Evolutionary conservation across 2,113 vertebrate species (phyloP).

Genomic region (Panthera uncia): DNA sequence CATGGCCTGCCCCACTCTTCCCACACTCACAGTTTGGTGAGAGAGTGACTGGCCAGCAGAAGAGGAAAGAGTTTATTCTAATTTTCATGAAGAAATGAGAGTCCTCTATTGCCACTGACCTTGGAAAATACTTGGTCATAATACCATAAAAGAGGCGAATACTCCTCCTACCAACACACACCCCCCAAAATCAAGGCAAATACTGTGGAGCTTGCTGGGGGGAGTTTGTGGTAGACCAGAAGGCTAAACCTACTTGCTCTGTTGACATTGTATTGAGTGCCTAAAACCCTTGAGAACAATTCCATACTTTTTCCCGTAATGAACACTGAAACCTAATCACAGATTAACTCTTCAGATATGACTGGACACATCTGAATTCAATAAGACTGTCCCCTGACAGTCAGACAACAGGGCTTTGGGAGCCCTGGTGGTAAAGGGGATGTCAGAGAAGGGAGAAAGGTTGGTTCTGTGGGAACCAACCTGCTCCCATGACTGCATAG

Average conservation of each 20-base stretch:
- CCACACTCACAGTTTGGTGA: background rate
- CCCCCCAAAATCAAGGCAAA: background rate
- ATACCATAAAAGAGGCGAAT: background rate
- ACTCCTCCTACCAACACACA: background rate
- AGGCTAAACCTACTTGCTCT: background rate
- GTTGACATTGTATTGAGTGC: background rate
- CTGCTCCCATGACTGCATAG: background rate
- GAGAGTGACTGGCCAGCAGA: background rate
- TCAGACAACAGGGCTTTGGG: conserved; percentile 53
- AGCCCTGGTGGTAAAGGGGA: background rate
- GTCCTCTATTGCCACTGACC: background rate
- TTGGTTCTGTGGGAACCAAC: conserved; percentile 28
- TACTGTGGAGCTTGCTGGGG: background rate
- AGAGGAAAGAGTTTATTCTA: background rate
- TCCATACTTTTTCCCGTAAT: background rate
- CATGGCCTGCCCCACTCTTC: too few relatives aligned
- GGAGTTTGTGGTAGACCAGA: background rate
- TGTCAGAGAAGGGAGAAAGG: background rate
- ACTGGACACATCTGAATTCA: conserved; percentile 8
- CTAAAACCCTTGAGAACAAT: background rate
- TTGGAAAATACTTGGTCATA: background rate
- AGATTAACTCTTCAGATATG: conserved; percentile 58
- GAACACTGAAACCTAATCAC: conserved; percentile 54
- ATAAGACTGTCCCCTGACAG: background rate
- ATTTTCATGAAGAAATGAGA: conserved; percentile 24